Conservation (phyloP, 2,113 vertebrate genomes). For the Eublepharis macularius region DNA sequence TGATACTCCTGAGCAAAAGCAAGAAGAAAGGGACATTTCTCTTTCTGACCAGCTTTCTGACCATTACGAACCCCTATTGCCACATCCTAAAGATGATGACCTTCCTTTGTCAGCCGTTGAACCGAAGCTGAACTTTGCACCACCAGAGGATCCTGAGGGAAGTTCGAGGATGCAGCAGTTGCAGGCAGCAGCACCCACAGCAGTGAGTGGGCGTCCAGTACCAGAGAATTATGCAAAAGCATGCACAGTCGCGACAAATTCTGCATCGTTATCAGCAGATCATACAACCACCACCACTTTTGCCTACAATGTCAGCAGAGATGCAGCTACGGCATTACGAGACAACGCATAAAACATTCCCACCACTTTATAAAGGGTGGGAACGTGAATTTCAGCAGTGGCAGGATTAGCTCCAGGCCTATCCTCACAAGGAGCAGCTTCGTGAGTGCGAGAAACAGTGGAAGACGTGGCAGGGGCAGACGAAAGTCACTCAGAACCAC, state of each 20-base stretch:
- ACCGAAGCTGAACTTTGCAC: conserved; percentile 74
- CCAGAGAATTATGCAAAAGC: conserved; percentile 97
- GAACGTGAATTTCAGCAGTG: conserved; percentile 89
- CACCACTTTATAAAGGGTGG: conserved; percentile 91
- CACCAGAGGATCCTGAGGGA: conserved; percentile 86
- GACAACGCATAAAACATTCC: conserved; percentile 91
- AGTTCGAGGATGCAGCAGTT: conserved; percentile 89
- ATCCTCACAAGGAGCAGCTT: conserved; percentile 96
- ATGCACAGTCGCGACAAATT: conserved; percentile 90
- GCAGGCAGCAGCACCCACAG: conserved; percentile 93
- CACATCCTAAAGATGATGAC: conserved; percentile 82
- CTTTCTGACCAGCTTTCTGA: conserved; percentile 63
- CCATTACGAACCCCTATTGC: conserved; percentile 80
- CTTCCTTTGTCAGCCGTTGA: conserved; percentile 86
- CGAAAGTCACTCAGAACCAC: conserved; percentile 90
- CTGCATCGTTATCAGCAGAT: conserved; percentile 92
- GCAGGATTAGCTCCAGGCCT: conserved; percentile 92
- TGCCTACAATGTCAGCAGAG: conserved; percentile 89
- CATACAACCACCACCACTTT: conserved; percentile 88
- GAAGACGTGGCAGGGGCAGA: conserved; percentile 97
- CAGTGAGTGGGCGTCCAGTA: conserved; percentile 92
- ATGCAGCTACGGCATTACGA: conserved; percentile 92
- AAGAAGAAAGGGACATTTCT: conserved; percentile 63
- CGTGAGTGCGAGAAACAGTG: conserved; percentile 95
- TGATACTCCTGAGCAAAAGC: conserved; percentile 65